Percentiles rank a stretch among this genome's conserved stretches.
Conservation (phyloP, 2,113 vertebrate species). For the Ia io region DNA sequence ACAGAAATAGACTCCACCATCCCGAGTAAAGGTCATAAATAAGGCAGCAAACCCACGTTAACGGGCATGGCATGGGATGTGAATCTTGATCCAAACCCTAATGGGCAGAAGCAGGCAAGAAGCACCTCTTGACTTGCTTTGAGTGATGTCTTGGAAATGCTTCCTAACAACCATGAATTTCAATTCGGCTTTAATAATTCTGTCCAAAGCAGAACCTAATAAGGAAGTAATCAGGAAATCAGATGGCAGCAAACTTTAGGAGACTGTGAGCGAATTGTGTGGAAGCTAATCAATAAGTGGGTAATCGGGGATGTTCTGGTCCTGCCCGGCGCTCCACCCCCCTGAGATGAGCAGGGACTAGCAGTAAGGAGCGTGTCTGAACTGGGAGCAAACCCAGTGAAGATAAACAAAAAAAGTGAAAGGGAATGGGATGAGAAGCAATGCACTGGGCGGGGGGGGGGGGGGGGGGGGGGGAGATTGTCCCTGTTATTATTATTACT, state of each 20-base stretch:
- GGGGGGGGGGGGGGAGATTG: too few relatives aligned
- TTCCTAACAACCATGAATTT: constrained; percentile 62
- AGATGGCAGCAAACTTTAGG: not conserved
- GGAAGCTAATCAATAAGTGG: constrained; percentile 24
- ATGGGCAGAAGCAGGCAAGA: not conserved
- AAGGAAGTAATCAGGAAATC: constrained; percentile 45
- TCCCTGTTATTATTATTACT: not conserved
- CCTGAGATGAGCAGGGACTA: not conserved
- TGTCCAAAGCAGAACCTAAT: constrained; percentile 48
- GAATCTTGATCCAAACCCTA: constrained; percentile 29
- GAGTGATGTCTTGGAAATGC: constrained; percentile 60
- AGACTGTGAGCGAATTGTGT: not conserved
- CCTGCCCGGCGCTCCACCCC: not conserved
- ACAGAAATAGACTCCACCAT: constrained; percentile 41
- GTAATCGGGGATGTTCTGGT: not conserved
- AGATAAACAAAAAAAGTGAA: not conserved
- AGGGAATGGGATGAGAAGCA: not conserved
- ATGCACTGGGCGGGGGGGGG: not conserved
- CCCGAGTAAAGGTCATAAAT: not conserved
- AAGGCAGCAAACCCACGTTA: constrained; percentile 3
- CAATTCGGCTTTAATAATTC: constrained; percentile 53
- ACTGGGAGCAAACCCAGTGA: not conserved
- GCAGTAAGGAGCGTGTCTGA: not conserved
- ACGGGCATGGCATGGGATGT: not conserved
- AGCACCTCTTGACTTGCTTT: not conserved